Percentiles rank a stretch among this genome's conserved stretches.
Evolutionary conservation across 2,113 vertebrate genomes (phyloP).

Genomic region (Arothron firmamentum): DNA sequence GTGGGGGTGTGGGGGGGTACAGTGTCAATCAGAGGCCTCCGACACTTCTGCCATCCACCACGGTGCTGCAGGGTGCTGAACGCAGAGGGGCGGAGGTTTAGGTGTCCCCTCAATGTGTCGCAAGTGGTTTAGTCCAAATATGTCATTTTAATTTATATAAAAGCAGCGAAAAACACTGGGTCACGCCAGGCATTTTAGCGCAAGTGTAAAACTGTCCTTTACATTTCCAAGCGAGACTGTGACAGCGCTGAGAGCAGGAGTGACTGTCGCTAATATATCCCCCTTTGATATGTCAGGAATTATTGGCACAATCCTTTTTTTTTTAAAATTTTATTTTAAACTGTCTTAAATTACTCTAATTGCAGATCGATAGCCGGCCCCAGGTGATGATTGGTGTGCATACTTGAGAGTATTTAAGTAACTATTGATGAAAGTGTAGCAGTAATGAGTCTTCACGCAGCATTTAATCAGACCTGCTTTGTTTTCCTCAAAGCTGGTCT

Average conservation of each 20-base stretch:
- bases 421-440: too few species aligned
- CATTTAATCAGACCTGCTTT: too few species aligned
- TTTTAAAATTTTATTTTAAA: neutral
- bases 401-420: too few species aligned
- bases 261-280: too few species aligned
- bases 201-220: neutral
- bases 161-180: conserved; percentile 4
- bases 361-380: too few species aligned
- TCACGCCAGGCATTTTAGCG: conserved; percentile 16
- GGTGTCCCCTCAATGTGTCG: too few species aligned
- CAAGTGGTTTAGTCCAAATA: neutral
- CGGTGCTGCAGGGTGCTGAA: neutral
- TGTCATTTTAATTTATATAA: conserved; percentile 3
- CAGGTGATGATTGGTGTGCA: too few species aligned
- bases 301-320: neutral
- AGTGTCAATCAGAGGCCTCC: neutral
- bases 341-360: too few species aligned
- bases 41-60: conserved; percentile 9
- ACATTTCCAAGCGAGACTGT: too few species aligned
- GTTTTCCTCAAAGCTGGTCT: too few species aligned
- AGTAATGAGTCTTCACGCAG: too few species aligned
- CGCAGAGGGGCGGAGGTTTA: neutral
- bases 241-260: too few species aligned
- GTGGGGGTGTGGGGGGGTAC: conserved; percentile 13
- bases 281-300: neutral